A percentile compares a stretch with the other conserved stretches of the same genome.
Evolutionary conservation across 2,113 vertebrate genomes (phyloP).

Genomic region (Turnix velox): DNA sequence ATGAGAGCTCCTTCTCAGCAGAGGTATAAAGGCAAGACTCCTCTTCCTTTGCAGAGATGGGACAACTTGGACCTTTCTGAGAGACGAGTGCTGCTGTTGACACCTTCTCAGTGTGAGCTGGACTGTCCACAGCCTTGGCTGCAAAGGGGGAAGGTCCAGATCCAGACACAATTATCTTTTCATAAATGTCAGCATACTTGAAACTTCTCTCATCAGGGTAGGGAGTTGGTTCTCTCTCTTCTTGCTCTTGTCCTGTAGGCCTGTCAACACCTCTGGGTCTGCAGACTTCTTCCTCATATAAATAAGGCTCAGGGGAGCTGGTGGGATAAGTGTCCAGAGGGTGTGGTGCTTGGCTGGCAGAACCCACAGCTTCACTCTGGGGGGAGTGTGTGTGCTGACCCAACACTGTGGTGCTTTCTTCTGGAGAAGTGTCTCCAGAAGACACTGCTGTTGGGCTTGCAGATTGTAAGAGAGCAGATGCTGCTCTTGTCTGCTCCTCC

Average conservation of each 20-base stretch:
- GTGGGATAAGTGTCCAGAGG: conserved; percentile 11
- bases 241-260: conserved; percentile 73
- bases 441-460: neutral
- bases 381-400: neutral
- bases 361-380: conserved; percentile 28
- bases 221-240: conserved; percentile 90
- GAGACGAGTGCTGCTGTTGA: neutral
- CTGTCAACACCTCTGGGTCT: conserved; percentile 47
- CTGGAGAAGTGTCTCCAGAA: neutral
- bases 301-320: neutral
- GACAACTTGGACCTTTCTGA: conserved; percentile 49
- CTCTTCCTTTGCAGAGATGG: conserved; percentile 75
- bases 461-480: neutral
- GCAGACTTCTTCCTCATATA: conserved; percentile 35
- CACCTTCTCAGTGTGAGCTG: conserved; percentile 46
- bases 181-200: conserved; percentile 89
- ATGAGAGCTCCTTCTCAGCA: conserved; percentile 76
- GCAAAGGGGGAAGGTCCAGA: conserved; percentile 51
- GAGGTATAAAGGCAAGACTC: conserved; percentile 70
- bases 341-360: conserved; percentile 59
- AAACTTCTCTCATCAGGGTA: conserved; percentile 91
- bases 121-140: neutral
- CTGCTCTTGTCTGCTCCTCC: neutral
- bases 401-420: neutral
- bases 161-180: conserved; percentile 73